Percentiles rank a stretch among this genome's conserved stretches.
Conservation (phyloP, 2,113 vertebrate species). For the Epinephelus lanceolatus region DNA sequence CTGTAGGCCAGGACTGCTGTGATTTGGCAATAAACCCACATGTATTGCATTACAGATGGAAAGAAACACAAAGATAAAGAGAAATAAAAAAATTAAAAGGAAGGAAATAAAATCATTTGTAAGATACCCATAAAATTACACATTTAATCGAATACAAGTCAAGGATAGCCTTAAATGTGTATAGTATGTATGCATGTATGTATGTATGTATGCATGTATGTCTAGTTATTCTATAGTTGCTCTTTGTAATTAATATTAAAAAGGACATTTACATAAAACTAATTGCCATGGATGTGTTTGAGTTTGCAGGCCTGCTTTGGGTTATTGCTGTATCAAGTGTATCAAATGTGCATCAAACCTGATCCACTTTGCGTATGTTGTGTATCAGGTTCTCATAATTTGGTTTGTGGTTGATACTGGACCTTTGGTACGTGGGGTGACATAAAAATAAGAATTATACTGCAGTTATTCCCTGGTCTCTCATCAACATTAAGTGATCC, state of each 20-base stretch:
- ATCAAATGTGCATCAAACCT: slow-evolving; percentile 37
- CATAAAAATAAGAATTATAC: slow-evolving; percentile 1
- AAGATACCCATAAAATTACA: neutral
- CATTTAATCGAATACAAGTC: neutral
- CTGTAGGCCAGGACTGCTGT: neutral
- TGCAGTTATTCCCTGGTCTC: neutral
- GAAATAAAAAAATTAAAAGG: neutral
- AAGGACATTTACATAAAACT: no score
- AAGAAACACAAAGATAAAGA: neutral
- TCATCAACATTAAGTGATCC: neutral
- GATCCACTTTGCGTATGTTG: slow-evolving; percentile 7
- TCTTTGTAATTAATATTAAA: no score
- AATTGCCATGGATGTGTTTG: neutral
- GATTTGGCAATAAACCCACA: neutral
- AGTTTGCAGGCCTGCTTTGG: neutral
- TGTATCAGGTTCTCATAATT: slow-evolving; percentile 39
- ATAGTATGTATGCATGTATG: neutral
- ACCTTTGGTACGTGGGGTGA: slow-evolving; percentile 5
- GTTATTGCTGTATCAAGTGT: slow-evolving; percentile 32
- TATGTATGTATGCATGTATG: no score
- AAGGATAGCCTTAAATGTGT: neutral
- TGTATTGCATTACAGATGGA: neutral
- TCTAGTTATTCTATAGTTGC: no score
- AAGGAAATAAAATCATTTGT: neutral
- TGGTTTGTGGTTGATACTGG: slow-evolving; percentile 44